phyloP scores from a whole-genome alignment of 2,888 invertebrate species.

The Neoaliturus tenellus region DNA sequence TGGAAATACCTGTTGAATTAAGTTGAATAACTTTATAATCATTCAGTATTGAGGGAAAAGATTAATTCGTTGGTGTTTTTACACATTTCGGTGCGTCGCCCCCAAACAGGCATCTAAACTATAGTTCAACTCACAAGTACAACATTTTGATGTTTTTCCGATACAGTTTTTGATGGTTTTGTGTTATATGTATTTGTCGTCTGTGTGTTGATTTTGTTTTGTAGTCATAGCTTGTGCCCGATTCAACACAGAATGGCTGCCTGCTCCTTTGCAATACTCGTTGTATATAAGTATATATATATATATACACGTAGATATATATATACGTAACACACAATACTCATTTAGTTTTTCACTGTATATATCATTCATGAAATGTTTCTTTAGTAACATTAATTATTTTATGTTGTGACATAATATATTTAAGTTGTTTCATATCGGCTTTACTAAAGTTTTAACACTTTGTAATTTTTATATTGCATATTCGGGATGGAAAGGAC shows the following conservation, averaged over 20 bases:
- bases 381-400: background rate
- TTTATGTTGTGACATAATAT: background rate
- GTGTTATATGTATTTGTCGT: constrained; percentile 14
- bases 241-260: constrained; percentile 33
- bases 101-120: constrained; percentile 41
- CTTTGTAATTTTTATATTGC: too few relatives aligned
- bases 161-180: constrained; percentile 45
- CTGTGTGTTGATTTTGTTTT: constrained; percentile 32
- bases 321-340: constrained; percentile 6
- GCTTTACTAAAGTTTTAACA: background rate
- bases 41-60: background rate
- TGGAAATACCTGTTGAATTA: background rate
- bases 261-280: constrained; percentile 25
- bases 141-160: constrained; percentile 50
- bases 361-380: background rate
- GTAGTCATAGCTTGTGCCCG: constrained; percentile 30
- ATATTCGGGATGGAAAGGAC: too few relatives aligned
- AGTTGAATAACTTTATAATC: background rate
- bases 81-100: constrained; percentile 22
- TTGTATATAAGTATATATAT: constrained; percentile 20
- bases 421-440: background rate
- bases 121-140: constrained; percentile 49
- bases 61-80: background rate
- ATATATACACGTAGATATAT: background rate
- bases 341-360: background rate